A percentile compares a stretch with the other conserved stretches of the same genome.
phyloP scores from a whole-genome alignment of 2,113 vertebrate genomes.

The Eolophus roseicapilla region DNA sequence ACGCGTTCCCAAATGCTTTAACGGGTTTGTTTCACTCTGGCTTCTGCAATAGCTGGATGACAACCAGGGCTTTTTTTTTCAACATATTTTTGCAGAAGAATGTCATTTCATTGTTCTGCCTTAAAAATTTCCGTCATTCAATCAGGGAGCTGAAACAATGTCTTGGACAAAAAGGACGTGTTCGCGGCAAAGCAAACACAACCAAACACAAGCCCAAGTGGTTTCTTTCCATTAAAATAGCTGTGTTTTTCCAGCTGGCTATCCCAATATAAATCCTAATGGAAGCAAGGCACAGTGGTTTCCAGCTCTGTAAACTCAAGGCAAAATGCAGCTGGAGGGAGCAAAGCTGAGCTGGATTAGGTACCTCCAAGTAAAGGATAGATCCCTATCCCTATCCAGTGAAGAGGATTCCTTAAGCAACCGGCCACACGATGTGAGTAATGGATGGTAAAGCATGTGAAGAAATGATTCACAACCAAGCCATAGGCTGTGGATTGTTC shows the following conservation, averaged over 20 bases:
- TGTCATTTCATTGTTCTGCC: conserved; percentile 51
- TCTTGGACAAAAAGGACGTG: conserved; percentile 54
- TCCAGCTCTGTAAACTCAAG: neutral
- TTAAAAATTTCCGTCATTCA: conserved; percentile 49
- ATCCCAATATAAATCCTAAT: neutral
- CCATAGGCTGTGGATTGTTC: neutral
- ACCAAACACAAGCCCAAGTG: conserved; percentile 7
- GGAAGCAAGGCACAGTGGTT: neutral
- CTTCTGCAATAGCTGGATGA: conserved; percentile 30
- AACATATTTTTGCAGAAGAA: neutral
- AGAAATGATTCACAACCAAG: conserved; percentile 24
- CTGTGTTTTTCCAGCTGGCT: conserved; percentile 20
- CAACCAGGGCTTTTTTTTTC: neutral
- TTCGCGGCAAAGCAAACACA: conserved; percentile 25
- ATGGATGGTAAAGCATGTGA: neutral
- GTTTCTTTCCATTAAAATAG: conserved; percentile 51
- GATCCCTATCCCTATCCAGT: neutral
- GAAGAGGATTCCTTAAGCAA: neutral
- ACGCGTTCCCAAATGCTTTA: neutral
- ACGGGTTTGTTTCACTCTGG: conserved; percentile 26
- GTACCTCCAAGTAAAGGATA: neutral
- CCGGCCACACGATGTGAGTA: neutral
- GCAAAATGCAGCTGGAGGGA: neutral
- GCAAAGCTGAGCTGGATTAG: neutral
- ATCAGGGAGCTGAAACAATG: conserved; percentile 58